phyloP scores from a whole-genome alignment of 1,140 invertebrate genomes.

The Drosophila nannoptera region DNA sequence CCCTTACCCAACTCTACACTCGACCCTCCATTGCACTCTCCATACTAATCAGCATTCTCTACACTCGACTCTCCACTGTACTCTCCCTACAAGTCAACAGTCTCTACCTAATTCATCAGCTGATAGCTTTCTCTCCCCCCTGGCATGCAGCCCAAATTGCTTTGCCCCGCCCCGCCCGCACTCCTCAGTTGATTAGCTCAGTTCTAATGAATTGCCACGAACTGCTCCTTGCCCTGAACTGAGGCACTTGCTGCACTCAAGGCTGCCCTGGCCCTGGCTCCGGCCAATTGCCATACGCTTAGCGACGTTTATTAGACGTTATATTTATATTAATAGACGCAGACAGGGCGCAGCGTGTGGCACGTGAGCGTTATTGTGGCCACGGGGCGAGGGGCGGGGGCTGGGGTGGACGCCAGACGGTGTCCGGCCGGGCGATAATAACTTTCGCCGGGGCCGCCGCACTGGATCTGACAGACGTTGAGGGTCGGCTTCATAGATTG shows the following conservation, averaged over 20 bases:
- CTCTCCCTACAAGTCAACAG: no score
- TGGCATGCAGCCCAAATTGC: no score
- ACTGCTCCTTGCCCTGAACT: background rate
- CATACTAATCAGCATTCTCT: no score
- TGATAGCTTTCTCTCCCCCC: no score
- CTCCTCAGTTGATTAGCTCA: background rate
- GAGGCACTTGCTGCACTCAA: background rate
- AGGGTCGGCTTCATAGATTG: constrained; percentile 17
- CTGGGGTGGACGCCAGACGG: background rate
- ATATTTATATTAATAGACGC: background rate
- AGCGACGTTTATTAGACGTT: background rate
- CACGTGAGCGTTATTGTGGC: background rate
- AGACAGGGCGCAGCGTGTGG: background rate
- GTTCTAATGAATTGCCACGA: background rate
- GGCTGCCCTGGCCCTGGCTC: background rate
- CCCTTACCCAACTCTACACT: no score
- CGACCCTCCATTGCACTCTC: no score
- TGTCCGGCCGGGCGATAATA: constrained; percentile 1
- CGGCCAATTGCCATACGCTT: background rate
- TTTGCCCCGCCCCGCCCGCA: no score
- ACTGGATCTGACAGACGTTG: background rate
- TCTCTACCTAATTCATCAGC: no score
- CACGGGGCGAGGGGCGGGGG: background rate
- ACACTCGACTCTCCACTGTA: no score
- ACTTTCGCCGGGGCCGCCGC: no score